These are phyloP conservation scores for Periparus ater DNA, from an alignment of 2,797 vertebrate genomes.

Conservation along the genomic window DNA sequence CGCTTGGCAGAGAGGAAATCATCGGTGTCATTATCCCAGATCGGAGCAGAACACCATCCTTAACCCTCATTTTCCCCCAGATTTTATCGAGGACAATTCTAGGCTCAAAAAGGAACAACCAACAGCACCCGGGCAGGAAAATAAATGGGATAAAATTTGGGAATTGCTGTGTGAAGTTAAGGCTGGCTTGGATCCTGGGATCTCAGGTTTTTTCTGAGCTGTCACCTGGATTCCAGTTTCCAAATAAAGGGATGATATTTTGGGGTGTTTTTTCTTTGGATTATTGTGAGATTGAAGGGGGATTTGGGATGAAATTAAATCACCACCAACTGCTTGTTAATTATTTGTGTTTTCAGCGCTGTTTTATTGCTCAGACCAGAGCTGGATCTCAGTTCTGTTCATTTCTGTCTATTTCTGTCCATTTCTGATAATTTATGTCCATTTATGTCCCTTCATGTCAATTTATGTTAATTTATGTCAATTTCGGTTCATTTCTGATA, in stretches of 20 bases:
- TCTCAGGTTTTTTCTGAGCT: not conserved
- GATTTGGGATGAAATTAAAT: not conserved
- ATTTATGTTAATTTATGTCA: fast-evolving
- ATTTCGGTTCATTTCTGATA: not conserved
- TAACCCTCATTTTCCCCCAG: not conserved
- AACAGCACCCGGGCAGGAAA: fast-evolving
- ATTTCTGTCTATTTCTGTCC: fast-evolving
- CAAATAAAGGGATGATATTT: not conserved
- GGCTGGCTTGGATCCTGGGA: not conserved
- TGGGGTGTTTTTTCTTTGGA: not conserved
- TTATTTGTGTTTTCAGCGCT: not conserved
- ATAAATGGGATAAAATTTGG: not conserved
- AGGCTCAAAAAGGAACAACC: not conserved
- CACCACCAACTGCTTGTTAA: not conserved
- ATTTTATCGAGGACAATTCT: not conserved
- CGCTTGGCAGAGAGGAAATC: not conserved
- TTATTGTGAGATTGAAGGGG: not conserved
- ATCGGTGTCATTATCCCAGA: not conserved
- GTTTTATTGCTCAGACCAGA: not conserved
- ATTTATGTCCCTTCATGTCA: fast-evolving
- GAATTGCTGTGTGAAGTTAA: fast-evolving
- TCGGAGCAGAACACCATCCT: not conserved
- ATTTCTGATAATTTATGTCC: fast-evolving
- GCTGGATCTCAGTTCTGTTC: not conserved
- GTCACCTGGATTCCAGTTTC: not conserved